Conservation (phyloP, 2,113 vertebrate species). For the Myrmecophaga tridactyla region DNA sequence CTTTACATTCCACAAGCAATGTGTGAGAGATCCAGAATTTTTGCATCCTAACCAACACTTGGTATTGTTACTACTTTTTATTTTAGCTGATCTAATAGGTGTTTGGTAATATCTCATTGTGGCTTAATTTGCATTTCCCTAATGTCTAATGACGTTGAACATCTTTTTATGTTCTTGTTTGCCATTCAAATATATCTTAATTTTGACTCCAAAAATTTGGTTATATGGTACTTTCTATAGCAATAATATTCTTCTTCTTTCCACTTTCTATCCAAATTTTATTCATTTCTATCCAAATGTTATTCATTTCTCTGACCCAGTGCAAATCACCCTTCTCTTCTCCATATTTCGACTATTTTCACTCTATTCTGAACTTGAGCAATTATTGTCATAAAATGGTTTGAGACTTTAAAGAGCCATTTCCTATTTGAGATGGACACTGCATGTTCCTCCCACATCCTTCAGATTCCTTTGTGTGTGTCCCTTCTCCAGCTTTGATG, state of each 20-base stretch:
- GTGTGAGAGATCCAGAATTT: neutral
- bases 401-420: neutral
- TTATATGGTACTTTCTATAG: neutral
- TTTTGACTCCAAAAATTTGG: neutral
- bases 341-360: neutral
- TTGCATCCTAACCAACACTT: neutral
- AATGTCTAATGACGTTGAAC: neutral
- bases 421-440: neutral
- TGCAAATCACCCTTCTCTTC: neutral
- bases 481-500: too few species aligned
- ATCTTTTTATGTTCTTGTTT: neutral
- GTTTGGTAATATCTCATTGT: neutral
- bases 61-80: neutral
- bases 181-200: neutral
- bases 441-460: neutral
- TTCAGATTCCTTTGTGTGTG: neutral
- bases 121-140: neutral
- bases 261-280: too few species aligned
- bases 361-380: neutral
- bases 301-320: neutral
- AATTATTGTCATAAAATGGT: neutral
- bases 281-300: neutral
- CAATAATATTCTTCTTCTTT: neutral
- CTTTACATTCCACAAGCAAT: too few species aligned
- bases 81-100: neutral